These are phyloP conservation scores for Pempheris klunzingeri DNA, from an alignment of 2,797 vertebrate genomes.

Conservation along the genomic window DNA sequence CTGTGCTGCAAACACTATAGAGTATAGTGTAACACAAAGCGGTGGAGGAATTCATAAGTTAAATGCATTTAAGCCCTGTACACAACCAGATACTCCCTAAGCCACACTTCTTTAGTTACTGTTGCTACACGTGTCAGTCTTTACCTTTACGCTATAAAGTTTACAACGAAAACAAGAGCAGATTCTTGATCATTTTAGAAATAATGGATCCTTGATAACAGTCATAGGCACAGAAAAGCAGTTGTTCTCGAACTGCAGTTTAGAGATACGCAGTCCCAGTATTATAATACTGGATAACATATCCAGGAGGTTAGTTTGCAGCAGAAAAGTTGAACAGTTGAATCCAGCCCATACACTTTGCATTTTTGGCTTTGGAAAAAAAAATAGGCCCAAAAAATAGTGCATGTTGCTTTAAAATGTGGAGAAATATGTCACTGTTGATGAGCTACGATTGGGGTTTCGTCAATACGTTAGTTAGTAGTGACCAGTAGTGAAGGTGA, in stretches of 20 bases:
- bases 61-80: not conserved
- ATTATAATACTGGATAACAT: too few relatives aligned
- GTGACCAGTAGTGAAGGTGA: not conserved
- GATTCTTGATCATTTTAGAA: not conserved
- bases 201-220: not conserved
- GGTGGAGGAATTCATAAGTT: not conserved
- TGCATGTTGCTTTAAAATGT: too few relatives aligned
- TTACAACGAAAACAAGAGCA: not conserved
- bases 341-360: too few relatives aligned
- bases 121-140: not conserved
- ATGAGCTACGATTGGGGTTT: not conserved
- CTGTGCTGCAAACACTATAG: constrained; percentile 9
- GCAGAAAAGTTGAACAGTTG: too few relatives aligned
- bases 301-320: too few relatives aligned
- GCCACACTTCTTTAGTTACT: not conserved
- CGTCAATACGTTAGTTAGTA: too few relatives aligned
- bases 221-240: too few relatives aligned
- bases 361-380: too few relatives aligned
- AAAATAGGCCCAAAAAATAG: too few relatives aligned
- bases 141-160: not conserved
- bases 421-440: too few relatives aligned
- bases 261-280: not conserved
- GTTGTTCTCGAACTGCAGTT: not conserved
- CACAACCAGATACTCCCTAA: not conserved
- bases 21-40: constrained; percentile 6